Evolutionary conservation across 1,140 invertebrate species (phyloP).

Genomic region (Drosophila miranda): DNA sequence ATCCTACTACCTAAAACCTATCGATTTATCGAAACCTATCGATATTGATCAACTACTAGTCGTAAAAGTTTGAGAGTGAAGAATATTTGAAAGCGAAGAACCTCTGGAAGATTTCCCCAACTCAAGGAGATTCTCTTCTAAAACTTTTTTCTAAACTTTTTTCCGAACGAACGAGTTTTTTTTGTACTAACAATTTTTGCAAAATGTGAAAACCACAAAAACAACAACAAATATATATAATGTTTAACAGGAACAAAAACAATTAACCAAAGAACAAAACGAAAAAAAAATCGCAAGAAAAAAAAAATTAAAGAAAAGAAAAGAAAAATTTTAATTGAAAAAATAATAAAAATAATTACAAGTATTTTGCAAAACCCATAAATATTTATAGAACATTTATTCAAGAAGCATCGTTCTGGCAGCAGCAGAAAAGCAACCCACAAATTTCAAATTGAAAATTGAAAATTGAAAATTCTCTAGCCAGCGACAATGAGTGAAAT

Average conservation of each 20-base stretch:
- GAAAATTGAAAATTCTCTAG: constrained; percentile 27
- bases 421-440: constrained; percentile 22
- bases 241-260: constrained; percentile 56
- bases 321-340: constrained; percentile 62
- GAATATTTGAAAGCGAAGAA: constrained; percentile 59
- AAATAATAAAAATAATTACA: constrained; percentile 75
- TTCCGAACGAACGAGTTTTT: constrained; percentile 61
- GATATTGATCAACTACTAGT: constrained; percentile 62
- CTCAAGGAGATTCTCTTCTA: neutral
- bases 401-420: constrained; percentile 42
- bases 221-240: constrained; percentile 54
- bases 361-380: constrained; percentile 73
- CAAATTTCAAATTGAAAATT: constrained; percentile 28
- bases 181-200: constrained; percentile 71
- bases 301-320: constrained; percentile 31
- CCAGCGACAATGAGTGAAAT: constrained; percentile 55
- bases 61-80: constrained; percentile 71
- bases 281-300: constrained; percentile 27
- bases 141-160: constrained; percentile 47
- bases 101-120: constrained; percentile 32
- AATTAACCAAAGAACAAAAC: constrained; percentile 31
- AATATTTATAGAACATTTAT: constrained; percentile 78
- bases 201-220: constrained; percentile 58
- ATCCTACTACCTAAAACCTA: constrained; percentile 29
- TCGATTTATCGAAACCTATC: constrained; percentile 17